Percentiles rank a stretch among this genome's conserved stretches.
Conservation (phyloP, 2,797 vertebrate species). For the Austrolebias charrua region DNA sequence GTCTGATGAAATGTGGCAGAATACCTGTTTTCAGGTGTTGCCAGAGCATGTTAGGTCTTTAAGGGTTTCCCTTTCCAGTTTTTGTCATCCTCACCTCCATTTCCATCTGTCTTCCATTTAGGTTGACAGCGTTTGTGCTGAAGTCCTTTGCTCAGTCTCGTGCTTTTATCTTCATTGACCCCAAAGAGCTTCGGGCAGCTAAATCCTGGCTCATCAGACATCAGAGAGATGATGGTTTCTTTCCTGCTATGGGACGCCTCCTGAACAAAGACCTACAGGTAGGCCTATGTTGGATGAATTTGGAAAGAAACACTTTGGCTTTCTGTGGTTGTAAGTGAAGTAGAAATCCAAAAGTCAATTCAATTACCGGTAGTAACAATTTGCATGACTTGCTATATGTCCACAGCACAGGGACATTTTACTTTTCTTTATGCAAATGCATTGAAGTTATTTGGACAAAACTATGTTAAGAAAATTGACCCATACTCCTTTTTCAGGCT, state of each 20-base stretch:
- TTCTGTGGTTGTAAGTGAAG: too few species aligned
- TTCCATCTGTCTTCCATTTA: conserved; percentile 50
- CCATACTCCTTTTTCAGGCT: too few species aligned
- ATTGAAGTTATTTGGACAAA: too few species aligned
- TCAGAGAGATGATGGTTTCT: conserved; percentile 89
- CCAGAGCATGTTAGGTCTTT: conserved; percentile 28
- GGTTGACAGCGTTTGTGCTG: conserved; percentile 94
- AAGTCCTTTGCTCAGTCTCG: conserved; percentile 94
- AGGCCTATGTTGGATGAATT: conserved; percentile 11
- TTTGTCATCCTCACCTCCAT: neutral
- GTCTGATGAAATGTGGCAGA: conserved; percentile 19
- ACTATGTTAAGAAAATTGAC: too few species aligned
- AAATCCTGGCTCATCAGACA: conserved; percentile 92
- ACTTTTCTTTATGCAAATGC: too few species aligned
- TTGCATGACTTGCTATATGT: too few species aligned
- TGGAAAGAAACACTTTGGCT: neutral
- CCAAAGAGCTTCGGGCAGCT: conserved; percentile 85
- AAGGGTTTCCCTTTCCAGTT: neutral
- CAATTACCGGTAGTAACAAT: too few species aligned
- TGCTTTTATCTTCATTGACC: conserved; percentile 92
- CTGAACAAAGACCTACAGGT: conserved; percentile 97
- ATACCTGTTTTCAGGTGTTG: conserved; percentile 44
- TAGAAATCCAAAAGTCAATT: too few species aligned
- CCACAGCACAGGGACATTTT: too few species aligned
- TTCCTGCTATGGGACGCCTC: conserved; percentile 91